A percentile compares a stretch with the other conserved stretches of the same genome.
phyloP scores from a whole-genome alignment of 2,888 invertebrate genomes.

The Sturmia bella region DNA sequence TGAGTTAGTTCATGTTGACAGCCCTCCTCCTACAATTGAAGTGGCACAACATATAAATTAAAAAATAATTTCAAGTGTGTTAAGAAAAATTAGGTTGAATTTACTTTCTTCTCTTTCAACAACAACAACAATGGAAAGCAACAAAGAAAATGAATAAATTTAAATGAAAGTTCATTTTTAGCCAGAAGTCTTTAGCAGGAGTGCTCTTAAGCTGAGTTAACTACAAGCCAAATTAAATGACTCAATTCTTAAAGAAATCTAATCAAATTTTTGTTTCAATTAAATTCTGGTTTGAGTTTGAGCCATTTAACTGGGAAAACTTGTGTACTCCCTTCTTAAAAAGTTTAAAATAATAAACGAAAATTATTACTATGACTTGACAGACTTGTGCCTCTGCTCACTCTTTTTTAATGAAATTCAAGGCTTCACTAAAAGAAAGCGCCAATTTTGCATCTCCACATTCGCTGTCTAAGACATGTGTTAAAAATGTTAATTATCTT shows the following conservation, averaged over 20 bases:
- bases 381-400: no score
- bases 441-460: constrained; percentile 11
- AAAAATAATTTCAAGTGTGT: constrained; percentile 40
- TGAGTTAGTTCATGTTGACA: constrained; percentile 60
- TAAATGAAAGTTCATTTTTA: constrained; percentile 28
- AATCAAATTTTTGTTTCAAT: no score
- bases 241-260: no score
- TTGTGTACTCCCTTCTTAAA: no score
- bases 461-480: constrained; percentile 47
- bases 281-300: no score
- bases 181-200: neutral
- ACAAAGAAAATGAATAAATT: neutral
- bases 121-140: neutral
- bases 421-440: neutral
- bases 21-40: constrained; percentile 59
- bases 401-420: no score
- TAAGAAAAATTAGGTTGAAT: constrained; percentile 61
- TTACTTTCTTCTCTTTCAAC: constrained; percentile 6
- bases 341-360: no score
- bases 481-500: constrained; percentile 58
- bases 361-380: no score
- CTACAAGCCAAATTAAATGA: neutral
- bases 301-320: no score
- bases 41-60: constrained; percentile 59
- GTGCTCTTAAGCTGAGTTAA: neutral